Base-by-base conservation (phyloP, 2,797 vertebrate species). In the Crypturellus tataupa region DNA sequence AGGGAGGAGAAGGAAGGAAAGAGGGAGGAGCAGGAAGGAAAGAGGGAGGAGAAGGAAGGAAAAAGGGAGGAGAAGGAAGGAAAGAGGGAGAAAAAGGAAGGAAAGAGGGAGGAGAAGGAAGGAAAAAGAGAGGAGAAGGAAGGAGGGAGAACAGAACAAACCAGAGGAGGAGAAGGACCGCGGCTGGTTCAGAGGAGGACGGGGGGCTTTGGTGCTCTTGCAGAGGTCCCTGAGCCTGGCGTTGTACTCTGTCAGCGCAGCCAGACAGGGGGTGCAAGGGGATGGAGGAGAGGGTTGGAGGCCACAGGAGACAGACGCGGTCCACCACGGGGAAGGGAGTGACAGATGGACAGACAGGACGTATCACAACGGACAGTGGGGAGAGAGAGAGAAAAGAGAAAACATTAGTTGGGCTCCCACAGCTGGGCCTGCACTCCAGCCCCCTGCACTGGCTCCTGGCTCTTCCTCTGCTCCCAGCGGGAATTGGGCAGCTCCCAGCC, bases 161-260 rank as follows among this genome's bases (percentile, higher is more conserved):
- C 99, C 99, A 71, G 99, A 98, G 96, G 98, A 98, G 76, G 99
- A 99, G 98, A 98, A 98, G 97, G 99, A 99, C 84, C 98, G 98
- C 96, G 98, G 99, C 97, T 98, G 98, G 90, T 98, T 98, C 96
- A 98, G 97, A 98, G 97, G 97, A 97, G 96, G 97, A 95, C 92
- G 96, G 97, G 94, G 97, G 49, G 39, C 94, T 97, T 97, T 83
- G 93, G 98, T 95, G 76, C 96, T 97, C 92, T 95, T 97, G 96
- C 93, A 87, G 76, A 97, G 86, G 92, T 95, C 96, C 95, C 97
- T 97, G 96, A 98, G 97, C 89, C 94, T 98, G 97, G 97, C 97
- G 40, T 98, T 98, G 97, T 98, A 98, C 0, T 97, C 98, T 98
- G 96, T 91, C 88, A 91, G 90, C 53, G 5, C 94, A 94, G 79